Percentiles rank a stretch among this genome's conserved stretches.
Conservation (phyloP, 2,797 vertebrate species). For the Streptopelia turtur region DNA sequence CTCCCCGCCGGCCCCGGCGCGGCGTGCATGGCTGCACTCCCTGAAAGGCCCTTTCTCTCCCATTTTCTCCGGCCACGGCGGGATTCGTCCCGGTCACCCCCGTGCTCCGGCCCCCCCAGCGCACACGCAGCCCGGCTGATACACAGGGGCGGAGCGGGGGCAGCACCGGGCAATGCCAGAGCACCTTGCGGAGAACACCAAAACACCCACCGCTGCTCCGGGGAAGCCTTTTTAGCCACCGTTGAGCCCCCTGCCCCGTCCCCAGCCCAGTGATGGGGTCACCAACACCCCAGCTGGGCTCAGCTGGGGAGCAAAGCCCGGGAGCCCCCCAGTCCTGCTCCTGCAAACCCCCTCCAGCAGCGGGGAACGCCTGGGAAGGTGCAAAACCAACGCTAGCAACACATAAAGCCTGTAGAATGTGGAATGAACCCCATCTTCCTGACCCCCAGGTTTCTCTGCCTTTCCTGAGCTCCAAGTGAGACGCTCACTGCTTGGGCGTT, state of each 20-base stretch:
- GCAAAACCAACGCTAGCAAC: neutral
- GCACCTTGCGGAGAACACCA: fast-evolving
- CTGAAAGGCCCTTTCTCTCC: conserved; percentile 19
- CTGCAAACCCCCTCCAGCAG: neutral
- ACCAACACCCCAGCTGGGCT: neutral
- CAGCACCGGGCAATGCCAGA: fast-evolving
- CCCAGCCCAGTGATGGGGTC: neutral
- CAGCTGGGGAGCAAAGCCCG: neutral
- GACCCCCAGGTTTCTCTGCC: fast-evolving
- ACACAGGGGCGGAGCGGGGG: fast-evolving
- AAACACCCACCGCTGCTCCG: fast-evolving
- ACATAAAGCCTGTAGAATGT: fast-evolving
- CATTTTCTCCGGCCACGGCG: neutral
- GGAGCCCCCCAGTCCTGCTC: neutral
- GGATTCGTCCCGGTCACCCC: neutral
- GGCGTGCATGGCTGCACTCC: conserved; percentile 7
- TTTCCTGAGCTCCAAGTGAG: neutral
- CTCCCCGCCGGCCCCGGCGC: fast-evolving
- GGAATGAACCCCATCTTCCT: neutral
- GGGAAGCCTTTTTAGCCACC: neutral
- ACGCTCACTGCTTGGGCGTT: fast-evolving
- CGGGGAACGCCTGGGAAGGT: neutral
- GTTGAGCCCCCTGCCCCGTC: neutral
- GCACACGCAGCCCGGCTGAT: fast-evolving
- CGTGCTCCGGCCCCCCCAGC: fast-evolving